Conservation (phyloP, 2,113 vertebrate genomes). For the Chrysochloris asiatica region DNA sequence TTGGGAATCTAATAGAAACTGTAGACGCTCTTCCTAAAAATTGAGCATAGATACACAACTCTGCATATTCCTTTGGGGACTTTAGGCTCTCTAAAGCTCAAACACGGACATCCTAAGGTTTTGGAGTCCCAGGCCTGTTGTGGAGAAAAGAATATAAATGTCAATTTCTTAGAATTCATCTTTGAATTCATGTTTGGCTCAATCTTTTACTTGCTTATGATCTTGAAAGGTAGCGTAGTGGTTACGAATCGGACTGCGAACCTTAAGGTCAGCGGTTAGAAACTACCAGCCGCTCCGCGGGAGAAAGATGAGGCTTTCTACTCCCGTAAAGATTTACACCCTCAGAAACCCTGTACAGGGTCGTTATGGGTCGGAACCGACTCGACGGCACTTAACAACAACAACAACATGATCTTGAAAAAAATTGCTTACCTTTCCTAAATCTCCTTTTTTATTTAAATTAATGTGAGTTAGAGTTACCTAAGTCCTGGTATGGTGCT, state of each 20-base stretch:
- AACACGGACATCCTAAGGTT: no score
- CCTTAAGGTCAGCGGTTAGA: no score
- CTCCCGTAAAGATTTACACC: no score
- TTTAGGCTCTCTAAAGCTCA: neutral
- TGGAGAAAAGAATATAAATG: neutral
- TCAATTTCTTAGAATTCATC: neutral
- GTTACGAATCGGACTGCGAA: no score
- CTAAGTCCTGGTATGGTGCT: no score
- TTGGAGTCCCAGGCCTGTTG: neutral
- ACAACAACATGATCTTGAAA: no score
- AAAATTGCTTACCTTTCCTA: neutral
- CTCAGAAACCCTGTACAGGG: no score
- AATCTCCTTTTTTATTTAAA: neutral
- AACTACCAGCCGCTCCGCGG: no score
- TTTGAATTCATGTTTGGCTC: neutral
- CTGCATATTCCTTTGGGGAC: neutral
- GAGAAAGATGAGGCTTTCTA: no score
- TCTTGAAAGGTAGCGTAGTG: no score
- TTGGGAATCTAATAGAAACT: neutral
- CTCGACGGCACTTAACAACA: no score
- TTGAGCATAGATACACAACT: accelerated
- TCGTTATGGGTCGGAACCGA: no score
- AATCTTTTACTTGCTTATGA: neutral
- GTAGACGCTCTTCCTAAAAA: neutral
- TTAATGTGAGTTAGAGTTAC: neutral